A percentile compares a stretch with the other conserved stretches of the same genome.
Evolutionary conservation across 2,797 vertebrate genomes (phyloP).

Genomic region (Tokudaia tokunoshimensis): DNA sequence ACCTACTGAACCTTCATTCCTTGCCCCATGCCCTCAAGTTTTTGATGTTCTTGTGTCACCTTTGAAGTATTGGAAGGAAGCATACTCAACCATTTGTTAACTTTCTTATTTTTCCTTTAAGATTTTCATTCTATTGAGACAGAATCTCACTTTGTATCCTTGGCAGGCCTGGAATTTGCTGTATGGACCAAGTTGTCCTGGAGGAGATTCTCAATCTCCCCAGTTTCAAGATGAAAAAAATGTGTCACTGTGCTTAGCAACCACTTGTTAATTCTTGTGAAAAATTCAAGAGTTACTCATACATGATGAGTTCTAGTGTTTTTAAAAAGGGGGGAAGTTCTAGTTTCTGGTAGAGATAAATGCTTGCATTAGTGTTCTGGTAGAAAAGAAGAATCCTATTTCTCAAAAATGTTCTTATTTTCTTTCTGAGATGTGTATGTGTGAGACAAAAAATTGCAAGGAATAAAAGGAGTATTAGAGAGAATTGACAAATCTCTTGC

Average conservation of each 20-base stretch:
- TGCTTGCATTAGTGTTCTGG: conserved; percentile 34
- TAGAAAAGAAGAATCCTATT: not conserved
- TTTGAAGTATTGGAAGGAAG: not conserved
- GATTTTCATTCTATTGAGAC: not conserved
- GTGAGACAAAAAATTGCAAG: not conserved
- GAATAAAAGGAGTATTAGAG: not conserved
- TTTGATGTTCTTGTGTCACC: not conserved
- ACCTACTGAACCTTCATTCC: not conserved
- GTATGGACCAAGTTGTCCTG: not conserved
- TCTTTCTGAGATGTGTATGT: conserved; percentile 17
- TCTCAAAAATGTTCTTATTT: conserved; percentile 53
- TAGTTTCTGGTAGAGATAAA: not conserved
- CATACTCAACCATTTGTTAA: not conserved
- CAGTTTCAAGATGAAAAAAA: not conserved
- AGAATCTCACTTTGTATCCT: not conserved
- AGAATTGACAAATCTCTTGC: not conserved
- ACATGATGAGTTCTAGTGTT: not conserved
- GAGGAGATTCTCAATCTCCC: not conserved
- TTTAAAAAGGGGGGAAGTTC: not conserved
- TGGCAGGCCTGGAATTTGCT: not conserved
- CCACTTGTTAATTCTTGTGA: not conserved
- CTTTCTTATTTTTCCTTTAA: not conserved
- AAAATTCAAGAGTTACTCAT: conserved; percentile 14
- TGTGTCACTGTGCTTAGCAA: not conserved
- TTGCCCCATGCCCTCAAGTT: not conserved